These are phyloP conservation scores for Trisateles emortualis DNA, from an alignment of 2,888 invertebrate genomes.

Conservation along the genomic window DNA sequence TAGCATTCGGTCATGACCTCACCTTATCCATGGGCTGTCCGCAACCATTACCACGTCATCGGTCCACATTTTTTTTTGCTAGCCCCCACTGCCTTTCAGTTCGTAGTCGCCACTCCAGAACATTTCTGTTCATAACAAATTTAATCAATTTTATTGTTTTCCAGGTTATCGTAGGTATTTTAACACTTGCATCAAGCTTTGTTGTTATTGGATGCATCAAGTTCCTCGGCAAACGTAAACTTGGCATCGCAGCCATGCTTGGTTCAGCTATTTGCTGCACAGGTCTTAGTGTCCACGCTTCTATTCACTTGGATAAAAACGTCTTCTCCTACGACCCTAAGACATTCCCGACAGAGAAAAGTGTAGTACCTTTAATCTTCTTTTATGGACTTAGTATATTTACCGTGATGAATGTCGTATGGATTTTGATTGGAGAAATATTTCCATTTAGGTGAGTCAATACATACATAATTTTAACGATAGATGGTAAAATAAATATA, in stretches of 20 bases:
- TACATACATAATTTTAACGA: too few relatives aligned
- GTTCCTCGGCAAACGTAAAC: slow-evolving; percentile 78
- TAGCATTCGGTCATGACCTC: too few relatives aligned
- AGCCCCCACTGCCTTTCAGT: too few relatives aligned
- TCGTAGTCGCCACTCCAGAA: too few relatives aligned
- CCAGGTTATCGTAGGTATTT: slow-evolving; percentile 81
- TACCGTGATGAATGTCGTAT: slow-evolving; percentile 81
- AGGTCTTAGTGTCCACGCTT: slow-evolving; percentile 78
- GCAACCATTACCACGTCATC: too few relatives aligned
- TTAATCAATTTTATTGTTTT: slow-evolving; percentile 20
- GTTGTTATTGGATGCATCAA: slow-evolving; percentile 76
- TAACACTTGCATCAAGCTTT: slow-evolving; percentile 74
- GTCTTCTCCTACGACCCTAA: slow-evolving; percentile 77
- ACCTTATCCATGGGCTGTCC: too few relatives aligned
- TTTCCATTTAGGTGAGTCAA: slow-evolving; percentile 83
- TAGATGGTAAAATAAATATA: too few relatives aligned
- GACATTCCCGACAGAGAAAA: slow-evolving; percentile 73
- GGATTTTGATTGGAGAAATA: slow-evolving; percentile 86
- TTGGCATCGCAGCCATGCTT: slow-evolving; percentile 76
- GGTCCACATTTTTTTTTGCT: too few relatives aligned
- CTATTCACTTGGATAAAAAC: slow-evolving; percentile 58
- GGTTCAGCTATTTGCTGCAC: slow-evolving; percentile 73
- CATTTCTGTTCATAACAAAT: background rate
- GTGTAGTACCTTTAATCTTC: slow-evolving; percentile 70
- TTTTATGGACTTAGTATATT: slow-evolving; percentile 74